Evolutionary conservation across 2,888 invertebrate genomes (phyloP), one percentile per base, ranked within the genome.

Genomic region (Tenthredo amoena): DNA sequence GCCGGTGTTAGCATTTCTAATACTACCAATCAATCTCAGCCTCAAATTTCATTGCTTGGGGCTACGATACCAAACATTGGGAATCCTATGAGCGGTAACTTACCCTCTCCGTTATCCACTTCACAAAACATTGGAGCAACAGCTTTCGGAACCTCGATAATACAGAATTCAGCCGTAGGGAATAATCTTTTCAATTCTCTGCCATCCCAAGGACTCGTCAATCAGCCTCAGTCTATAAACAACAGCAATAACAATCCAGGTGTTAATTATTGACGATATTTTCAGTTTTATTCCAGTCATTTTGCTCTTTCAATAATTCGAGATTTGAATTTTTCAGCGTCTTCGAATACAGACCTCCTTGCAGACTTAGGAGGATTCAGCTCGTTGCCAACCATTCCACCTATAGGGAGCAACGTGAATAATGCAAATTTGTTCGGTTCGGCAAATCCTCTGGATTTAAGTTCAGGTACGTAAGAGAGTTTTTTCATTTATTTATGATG

Each of bases 281-380:
- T 34, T 1, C 86, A 84, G 85, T 88, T 34, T 81, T 40, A 26
- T 10, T 85, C 40, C 10, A 85, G 12, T 18, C 18, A 71, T 47
- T 47, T 47, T 47, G 18, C 2, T 10, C 37, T 47, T 26, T 31
- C 0, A 31, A 3, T 34, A 31, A 62, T 62, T 3, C 7, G 26
- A 3, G 12, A 26, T 26, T 85, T 65, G 15, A n/a, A 84, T 74
- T 21, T 40, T 43, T 1, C 31, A 92, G 90, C 88, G 31, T 81
- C 89, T 65, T 90, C 91, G 81, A 91, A 90, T 83, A 90, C 92
- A 5, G 95, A 95, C 92, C 93, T 95, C 87, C 89, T 95, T 82
- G 94, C 95, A 7, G 95, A 94, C 88, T 92, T 95, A 86, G 93
- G 94, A 82, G 94, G 94, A 87, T 92, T 92, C 85, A 90, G 90